These are phyloP conservation scores for Yasuhikotakia modesta DNA, from an alignment of 2,797 vertebrate genomes.

Conservation along the genomic window DNA sequence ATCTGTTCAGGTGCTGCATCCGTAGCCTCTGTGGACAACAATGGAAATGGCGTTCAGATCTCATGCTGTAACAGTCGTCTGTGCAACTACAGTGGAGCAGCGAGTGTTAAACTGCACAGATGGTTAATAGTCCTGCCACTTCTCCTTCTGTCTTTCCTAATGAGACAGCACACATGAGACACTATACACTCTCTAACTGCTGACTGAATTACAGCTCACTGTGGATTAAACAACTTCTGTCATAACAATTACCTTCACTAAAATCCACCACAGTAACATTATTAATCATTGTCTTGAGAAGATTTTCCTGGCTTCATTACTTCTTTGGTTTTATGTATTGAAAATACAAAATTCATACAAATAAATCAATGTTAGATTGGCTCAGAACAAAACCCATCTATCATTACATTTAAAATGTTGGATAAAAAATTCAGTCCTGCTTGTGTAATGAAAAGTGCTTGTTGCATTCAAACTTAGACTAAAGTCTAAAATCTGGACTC, in stretches of 20 bases:
- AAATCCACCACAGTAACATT: neutral
- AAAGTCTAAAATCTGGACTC: too few relatives aligned
- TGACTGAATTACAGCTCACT: neutral
- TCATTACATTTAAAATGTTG: neutral
- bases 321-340: neutral
- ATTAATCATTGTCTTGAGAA: neutral
- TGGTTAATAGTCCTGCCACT: conserved; percentile 58
- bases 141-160: conserved; percentile 16
- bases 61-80: conserved; percentile 67
- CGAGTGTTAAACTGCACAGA: conserved; percentile 43
- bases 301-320: neutral
- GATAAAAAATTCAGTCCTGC: neutral
- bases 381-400: neutral
- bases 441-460: too few relatives aligned
- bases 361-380: neutral
- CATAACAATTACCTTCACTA: neutral
- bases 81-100: conserved; percentile 68
- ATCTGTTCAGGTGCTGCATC: conserved; percentile 59
- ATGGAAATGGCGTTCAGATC: conserved; percentile 65
- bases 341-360: neutral
- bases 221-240: neutral
- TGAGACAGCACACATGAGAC: conserved; percentile 23
- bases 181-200: neutral
- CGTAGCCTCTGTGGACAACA: conserved; percentile 24
- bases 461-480: too few relatives aligned